Conservation (phyloP, 2,888 invertebrate genomes). For the Physocephala rufipes region DNA sequence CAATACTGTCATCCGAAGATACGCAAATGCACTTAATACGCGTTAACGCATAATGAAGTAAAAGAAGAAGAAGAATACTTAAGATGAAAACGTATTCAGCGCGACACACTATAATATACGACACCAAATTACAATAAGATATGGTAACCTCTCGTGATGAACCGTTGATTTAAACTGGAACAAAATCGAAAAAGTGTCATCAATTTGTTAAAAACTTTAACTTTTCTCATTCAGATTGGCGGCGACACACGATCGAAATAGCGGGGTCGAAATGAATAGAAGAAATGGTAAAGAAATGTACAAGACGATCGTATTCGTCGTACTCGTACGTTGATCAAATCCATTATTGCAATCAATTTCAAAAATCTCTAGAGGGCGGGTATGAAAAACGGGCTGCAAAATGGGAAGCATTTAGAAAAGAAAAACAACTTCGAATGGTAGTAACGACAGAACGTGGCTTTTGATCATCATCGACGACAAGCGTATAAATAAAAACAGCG, state of each 20-base stretch:
- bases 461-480: constrained; percentile 12
- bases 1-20: constrained; percentile 51
- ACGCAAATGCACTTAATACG: constrained; percentile 47
- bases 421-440: constrained; percentile 9
- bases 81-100: too few species aligned
- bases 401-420: constrained; percentile 15
- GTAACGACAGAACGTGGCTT: constrained; percentile 22
- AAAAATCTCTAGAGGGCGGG: background rate
- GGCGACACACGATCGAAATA: background rate
- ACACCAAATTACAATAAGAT: too few species aligned
- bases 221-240: background rate
- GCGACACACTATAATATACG: too few species aligned
- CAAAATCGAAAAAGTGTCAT: background rate
- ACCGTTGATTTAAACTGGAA: background rate
- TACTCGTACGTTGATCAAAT: background rate
- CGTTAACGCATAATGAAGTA: constrained; percentile 56
- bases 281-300: too few species aligned
- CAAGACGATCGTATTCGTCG: background rate
- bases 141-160: background rate
- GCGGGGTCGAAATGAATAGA: background rate
- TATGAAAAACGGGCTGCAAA: background rate
- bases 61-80: background rate
- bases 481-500: background rate
- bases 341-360: constrained; percentile 14
- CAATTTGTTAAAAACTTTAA: too few species aligned